Conservation (phyloP, 2,888 invertebrate species). For the Caenorhabditis sinica region DNA sequence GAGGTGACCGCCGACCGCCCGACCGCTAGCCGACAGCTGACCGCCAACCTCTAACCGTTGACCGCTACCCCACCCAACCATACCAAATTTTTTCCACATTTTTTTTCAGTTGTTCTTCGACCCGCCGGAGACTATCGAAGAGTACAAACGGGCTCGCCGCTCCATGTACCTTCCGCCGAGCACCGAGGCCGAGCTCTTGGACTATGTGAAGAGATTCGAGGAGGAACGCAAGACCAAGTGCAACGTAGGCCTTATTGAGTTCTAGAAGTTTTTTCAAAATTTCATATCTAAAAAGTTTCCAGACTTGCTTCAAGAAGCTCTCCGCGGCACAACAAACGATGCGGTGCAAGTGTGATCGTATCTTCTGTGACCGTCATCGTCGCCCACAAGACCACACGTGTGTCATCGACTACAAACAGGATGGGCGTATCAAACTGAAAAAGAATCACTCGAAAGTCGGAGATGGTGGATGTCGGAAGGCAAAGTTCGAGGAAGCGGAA, state of each 20-base stretch:
- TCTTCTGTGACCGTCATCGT: conserved; percentile 75
- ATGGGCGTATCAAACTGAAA: conserved; percentile 71
- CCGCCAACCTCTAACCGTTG: too few relatives aligned
- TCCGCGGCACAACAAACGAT: conserved; percentile 71
- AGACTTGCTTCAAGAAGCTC: conserved; percentile 71
- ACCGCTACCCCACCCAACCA: too few relatives aligned
- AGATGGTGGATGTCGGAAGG: conserved; percentile 57
- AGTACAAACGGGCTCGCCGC: conserved; percentile 64
- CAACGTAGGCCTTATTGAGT: conserved; percentile 47
- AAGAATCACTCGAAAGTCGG: conserved; percentile 64
- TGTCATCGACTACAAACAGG: conserved; percentile 76
- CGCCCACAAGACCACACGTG: conserved; percentile 71
- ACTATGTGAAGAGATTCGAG: conserved; percentile 58
- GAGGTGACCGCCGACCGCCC: too few relatives aligned
- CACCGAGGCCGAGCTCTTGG: conserved; percentile 62
- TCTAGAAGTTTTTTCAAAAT: neutral
- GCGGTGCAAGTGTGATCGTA: conserved; percentile 68
- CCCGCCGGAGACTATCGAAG: conserved; percentile 70
- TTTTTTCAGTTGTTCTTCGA: conserved; percentile 70
- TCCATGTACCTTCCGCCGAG: conserved; percentile 72
- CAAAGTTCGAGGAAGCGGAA: conserved; percentile 38
- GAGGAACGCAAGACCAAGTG: conserved; percentile 66
- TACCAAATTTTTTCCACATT: too few relatives aligned
- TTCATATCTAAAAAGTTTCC: conserved; percentile 18
- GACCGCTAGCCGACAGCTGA: too few relatives aligned